Evolutionary conservation across 2,797 vertebrate genomes (phyloP).

Genomic region (Chrysolophus pictus): DNA sequence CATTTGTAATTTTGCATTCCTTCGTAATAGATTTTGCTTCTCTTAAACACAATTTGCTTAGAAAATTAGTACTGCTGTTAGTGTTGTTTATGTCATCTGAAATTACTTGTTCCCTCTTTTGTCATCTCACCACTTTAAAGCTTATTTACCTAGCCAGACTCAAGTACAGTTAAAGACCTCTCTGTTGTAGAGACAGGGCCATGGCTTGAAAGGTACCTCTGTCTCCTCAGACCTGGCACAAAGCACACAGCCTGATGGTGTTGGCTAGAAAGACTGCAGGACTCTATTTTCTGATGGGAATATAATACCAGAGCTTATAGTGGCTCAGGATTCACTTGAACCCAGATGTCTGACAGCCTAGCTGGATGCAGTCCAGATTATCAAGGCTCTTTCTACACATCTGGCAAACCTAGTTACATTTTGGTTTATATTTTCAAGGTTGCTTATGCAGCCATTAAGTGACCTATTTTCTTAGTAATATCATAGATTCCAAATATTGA

Average conservation of each 20-base stretch:
- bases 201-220: not conserved
- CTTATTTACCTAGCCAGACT: not conserved
- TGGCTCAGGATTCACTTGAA: not conserved
- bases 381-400: conserved; percentile 34
- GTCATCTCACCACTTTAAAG: not conserved
- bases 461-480: conserved; percentile 19
- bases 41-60: not conserved
- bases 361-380: conserved; percentile 28
- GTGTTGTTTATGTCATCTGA: not conserved
- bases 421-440: conserved; percentile 31
- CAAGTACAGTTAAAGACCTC: not conserved
- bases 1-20: not conserved
- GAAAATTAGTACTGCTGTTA: not conserved
- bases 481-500: not conserved
- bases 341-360: conserved; percentile 41
- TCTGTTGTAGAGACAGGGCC: not conserved
- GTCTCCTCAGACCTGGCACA: not conserved
- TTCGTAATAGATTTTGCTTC: not conserved
- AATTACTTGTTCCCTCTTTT: not conserved
- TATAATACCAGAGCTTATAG: conserved; percentile 15
- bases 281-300: not conserved
- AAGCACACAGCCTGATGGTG: not conserved
- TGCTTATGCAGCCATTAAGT: conserved; percentile 4
- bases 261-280: not conserved
- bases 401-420: conserved; percentile 25